Base-by-base conservation (phyloP, 1,140 invertebrate species). In the Drosophila suzukii region DNA sequence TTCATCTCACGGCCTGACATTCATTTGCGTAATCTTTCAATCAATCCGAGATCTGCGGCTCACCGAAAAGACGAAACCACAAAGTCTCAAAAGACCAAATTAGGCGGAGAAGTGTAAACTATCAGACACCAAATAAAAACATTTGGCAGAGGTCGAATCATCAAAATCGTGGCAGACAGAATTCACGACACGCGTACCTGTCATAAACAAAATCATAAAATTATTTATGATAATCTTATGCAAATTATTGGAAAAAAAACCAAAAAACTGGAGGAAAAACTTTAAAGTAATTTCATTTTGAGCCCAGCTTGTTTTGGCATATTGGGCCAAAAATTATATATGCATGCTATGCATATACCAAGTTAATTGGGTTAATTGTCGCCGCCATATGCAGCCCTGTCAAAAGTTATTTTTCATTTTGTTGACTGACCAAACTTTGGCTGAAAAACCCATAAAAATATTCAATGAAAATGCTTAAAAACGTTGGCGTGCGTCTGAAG, bases 361-460 rank as follows among this genome's bases (percentile, higher is more conserved):
- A 82, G 79, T 79, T 88, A 86, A 86, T 88, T 86, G 79, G 83
- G 82, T 86, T 86, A 86, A 86, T 83, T 82, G 75, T 65, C 58
- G 51, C 57, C 56, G 50, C 71, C 67, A 65, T 59, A 44, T 60
- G 56, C 53, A 47, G 75, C 32, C 59, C 63, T 47, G 59, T 50
- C 51, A 39, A 30, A 77, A n/a, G 41, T 46, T 65, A 60, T 76
- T 76, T 68, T 68, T 57, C 39, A 73, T 71, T 30, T 47, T 62
- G 24, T 58, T 41, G 17, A 12, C 47, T 15, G 32, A 12, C 43
- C 47, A 15, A 51, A 63, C 17, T 38, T 24, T 20, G 36, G 39
- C 34, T 50, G 30, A 49, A 70, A 70, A 41, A 41, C n/a, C 6
- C 38, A 59, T 30, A 43, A 63, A 68, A 46, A 59, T 30, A 57